Percentiles rank a stretch among this genome's conserved stretches.
Evolutionary conservation across 2,113 vertebrate species (phyloP).

Genomic region (Sylvilagus bachmani): DNA sequence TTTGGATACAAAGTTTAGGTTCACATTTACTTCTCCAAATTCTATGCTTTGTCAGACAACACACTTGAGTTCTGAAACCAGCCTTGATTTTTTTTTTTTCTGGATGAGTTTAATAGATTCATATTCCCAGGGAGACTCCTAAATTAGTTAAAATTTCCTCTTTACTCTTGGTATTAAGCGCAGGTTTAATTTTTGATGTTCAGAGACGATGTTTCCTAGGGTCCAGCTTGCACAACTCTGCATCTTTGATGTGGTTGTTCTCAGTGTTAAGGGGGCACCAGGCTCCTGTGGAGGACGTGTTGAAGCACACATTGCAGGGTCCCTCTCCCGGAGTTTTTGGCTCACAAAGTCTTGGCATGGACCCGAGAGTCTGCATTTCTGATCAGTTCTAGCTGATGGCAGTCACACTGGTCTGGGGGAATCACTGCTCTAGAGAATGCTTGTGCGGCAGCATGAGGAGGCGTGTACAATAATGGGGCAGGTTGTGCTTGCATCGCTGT

Average conservation of each 20-base stretch:
- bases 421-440: not conserved
- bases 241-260: not conserved
- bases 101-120: not conserved
- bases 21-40: slow-evolving; percentile 17
- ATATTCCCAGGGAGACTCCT: not conserved
- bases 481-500: not conserved
- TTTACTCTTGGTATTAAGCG: not conserved
- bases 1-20: slow-evolving; percentile 53
- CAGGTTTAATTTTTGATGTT: not conserved
- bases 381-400: not conserved
- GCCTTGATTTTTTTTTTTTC: slow-evolving; percentile 3
- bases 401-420: not conserved
- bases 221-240: not conserved
- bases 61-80: slow-evolving; percentile 42
- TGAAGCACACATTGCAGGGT: not conserved
- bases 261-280: not conserved
- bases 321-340: not conserved
- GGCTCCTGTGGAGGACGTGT: not conserved
- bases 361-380: not conserved
- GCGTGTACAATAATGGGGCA: not conserved
- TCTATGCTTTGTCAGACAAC: slow-evolving; percentile 17
- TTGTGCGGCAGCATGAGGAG: not conserved
- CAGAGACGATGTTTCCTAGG: not conserved
- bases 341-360: not conserved
- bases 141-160: not conserved